Base-by-base conservation (phyloP, 2,888 invertebrate species). In the Thymelicus sylvestris region DNA sequence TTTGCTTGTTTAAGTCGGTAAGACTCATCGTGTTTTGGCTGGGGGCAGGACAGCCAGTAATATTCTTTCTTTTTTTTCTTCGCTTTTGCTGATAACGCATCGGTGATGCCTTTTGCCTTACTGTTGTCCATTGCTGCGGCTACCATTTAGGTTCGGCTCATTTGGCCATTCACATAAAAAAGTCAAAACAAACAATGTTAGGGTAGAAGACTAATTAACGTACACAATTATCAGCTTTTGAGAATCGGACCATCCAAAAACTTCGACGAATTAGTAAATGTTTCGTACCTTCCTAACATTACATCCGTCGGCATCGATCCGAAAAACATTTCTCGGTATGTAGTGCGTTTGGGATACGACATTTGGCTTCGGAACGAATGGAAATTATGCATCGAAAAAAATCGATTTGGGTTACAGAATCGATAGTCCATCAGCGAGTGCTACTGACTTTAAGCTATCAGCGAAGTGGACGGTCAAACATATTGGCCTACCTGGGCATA, bases 271-370 rank as follows among this genome's bases (percentile, higher is more conserved):
- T 71, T 61, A 65, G 61, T 66, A 66, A 71, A 71, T 71, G 70
- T 66, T 19, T 65, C 65, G 52, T 65, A 66, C 31, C 67, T 65
- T 61, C 44, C 62, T 67, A 69, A 59, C 55, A 71, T 71, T 71
- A 66, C 70, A 71, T 71, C 70, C 70, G 70, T 77, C 75, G 77
- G 76, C 77, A 79, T 78, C 78, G 79, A 77, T 78, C 79, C 80
- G 79, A 77, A 78, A 79, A 77, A 75, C 76, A 74, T 71, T 79
- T 79, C 80, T 77, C 67, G 75, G 80, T 80, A 80, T 76, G 78
- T 74, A 70, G 67, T 67, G 74, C 73, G 76, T 66, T 70, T 65
- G 71, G 70, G 59, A 39, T 39, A 8, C 13, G n/a, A 39, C 2
- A 39, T 59, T 57, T 39, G n/a, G 8, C 15, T 55, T 8, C 0